A percentile compares a stretch with the other conserved stretches of the same genome.
Conservation (phyloP, 2,888 invertebrate species). For the Thalpophila matura region DNA sequence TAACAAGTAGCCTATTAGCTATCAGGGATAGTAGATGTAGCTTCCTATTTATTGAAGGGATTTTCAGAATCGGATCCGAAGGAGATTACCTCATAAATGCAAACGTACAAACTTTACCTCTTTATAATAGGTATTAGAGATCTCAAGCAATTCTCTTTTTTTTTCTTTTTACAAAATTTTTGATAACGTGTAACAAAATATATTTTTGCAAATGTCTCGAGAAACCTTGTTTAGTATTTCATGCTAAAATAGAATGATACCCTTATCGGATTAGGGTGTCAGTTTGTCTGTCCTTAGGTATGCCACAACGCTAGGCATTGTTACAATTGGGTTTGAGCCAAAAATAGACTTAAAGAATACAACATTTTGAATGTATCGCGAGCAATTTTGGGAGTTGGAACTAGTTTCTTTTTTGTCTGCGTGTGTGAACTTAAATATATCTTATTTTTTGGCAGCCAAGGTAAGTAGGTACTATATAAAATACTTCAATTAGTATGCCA, state of each 20-base stretch:
- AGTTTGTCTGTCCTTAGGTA: conserved; percentile 22
- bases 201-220: conserved; percentile 2
- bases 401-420: not conserved
- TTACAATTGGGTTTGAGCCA: conserved; percentile 47
- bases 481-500: not conserved
- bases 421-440: not conserved
- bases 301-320: conserved; percentile 26
- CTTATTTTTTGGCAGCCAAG: not conserved
- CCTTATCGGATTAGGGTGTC: conserved; percentile 37
- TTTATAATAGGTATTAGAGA: too few relatives aligned
- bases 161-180: not conserved
- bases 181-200: conserved; percentile 9
- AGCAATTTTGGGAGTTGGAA: conserved; percentile 18
- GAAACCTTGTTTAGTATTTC: not conserved
- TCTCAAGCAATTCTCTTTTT: not conserved
- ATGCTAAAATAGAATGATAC: conserved; percentile 30
- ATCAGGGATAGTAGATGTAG: too few relatives aligned
- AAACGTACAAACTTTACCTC: too few relatives aligned
- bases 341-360: conserved; percentile 33
- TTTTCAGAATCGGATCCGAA: too few relatives aligned
- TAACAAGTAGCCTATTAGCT: too few relatives aligned
- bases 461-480: not conserved
- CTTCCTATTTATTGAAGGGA: too few relatives aligned
- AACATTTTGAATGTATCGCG: conserved; percentile 40
- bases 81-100: too few relatives aligned